Evolutionary conservation across 1,140 invertebrate species (phyloP).

Genomic region (Saccostrea glomerata): DNA sequence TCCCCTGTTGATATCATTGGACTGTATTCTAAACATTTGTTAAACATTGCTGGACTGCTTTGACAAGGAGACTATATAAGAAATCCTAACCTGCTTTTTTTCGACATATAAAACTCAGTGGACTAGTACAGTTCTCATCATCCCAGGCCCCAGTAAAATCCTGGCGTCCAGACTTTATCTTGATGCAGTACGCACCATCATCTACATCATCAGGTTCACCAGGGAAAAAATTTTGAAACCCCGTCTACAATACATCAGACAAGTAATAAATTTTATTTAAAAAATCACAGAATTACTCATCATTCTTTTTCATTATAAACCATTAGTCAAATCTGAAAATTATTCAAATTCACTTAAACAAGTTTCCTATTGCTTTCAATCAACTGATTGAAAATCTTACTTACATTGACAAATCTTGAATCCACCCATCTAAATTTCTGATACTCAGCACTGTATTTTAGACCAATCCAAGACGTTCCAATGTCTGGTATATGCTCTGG

Average conservation of each 20-base stretch:
- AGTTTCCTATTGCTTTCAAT: not conserved
- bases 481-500: slow-evolving; percentile 50
- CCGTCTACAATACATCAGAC: not conserved
- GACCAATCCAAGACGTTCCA: slow-evolving; percentile 56
- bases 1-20: no score
- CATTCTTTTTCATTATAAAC: not conserved
- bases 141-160: slow-evolving; percentile 59
- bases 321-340: no score
- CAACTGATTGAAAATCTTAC: not conserved
- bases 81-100: slow-evolving; percentile 51
- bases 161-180: slow-evolving; percentile 46
- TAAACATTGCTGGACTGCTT: no score
- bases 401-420: slow-evolving; percentile 26
- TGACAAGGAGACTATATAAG: no score
- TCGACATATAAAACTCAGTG: slow-evolving; percentile 58
- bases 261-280: not conserved
- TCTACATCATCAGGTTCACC: slow-evolving; percentile 57
- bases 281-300: not conserved
- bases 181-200: slow-evolving; percentile 43
- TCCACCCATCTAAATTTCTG: slow-evolving; percentile 35
- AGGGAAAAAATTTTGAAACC: slow-evolving; percentile 49
- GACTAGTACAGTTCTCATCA: slow-evolving; percentile 57
- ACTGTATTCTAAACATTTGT: no score
- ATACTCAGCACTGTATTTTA: slow-evolving; percentile 45
- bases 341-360: not conserved